Evolutionary conservation across 2,113 vertebrate species (phyloP).

Genomic region (Pelvicachromis taeniatus): DNA sequence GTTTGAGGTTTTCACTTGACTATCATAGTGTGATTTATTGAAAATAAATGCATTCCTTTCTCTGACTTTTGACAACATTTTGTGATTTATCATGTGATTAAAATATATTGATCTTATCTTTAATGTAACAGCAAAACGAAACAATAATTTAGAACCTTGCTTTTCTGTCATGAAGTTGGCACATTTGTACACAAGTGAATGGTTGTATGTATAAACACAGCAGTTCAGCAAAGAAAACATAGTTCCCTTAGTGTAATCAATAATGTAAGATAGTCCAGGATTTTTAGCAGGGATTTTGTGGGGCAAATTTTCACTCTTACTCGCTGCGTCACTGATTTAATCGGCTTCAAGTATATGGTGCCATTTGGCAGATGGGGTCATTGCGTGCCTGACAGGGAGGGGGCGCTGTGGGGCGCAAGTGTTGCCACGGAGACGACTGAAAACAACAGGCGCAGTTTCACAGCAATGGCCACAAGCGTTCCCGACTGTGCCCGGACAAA

Average conservation of each 20-base stretch:
- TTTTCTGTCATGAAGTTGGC: neutral
- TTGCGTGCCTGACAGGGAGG: neutral
- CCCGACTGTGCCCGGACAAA: neutral
- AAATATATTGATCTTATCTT: neutral
- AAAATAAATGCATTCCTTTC: neutral
- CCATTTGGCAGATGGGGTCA: neutral
- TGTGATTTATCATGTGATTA: neutral
- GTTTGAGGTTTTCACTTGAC: neutral
- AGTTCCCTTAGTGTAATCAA: neutral
- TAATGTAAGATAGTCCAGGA: neutral
- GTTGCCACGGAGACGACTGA: conserved; percentile 67
- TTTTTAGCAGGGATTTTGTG: neutral
- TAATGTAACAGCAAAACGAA: neutral
- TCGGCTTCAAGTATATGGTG: neutral
- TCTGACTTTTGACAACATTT: neutral
- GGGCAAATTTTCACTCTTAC: neutral
- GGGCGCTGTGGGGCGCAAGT: conserved; percentile 31
- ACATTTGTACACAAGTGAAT: neutral
- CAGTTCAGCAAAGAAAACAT: neutral
- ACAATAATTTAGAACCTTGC: neutral
- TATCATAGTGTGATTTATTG: neutral
- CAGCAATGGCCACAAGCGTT: conserved; percentile 51
- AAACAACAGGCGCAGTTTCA: conserved; percentile 42
- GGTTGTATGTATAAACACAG: neutral
- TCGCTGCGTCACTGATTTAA: neutral